Evolutionary conservation across 1,140 invertebrate species (phyloP).

Genomic region (Sweltsa coloradensis): DNA sequence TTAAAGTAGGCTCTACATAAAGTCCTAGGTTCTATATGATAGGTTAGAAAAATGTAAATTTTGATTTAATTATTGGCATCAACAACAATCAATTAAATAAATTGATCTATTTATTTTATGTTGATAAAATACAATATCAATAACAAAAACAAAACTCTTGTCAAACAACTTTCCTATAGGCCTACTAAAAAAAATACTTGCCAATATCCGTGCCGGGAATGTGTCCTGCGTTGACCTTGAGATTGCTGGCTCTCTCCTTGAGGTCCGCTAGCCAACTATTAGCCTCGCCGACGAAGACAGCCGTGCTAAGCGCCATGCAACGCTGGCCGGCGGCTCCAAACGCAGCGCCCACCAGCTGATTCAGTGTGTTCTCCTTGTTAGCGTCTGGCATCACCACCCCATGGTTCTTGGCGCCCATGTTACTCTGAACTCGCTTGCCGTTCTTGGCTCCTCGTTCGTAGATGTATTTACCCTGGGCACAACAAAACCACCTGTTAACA

Average conservation of each 20-base stretch:
- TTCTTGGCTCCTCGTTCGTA: slow-evolving; percentile 79
- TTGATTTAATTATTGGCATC: too few relatives aligned
- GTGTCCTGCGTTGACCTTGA: slow-evolving; percentile 89
- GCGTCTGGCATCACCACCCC: slow-evolving; percentile 94
- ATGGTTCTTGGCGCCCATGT: slow-evolving; percentile 99
- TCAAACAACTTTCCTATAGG: too few relatives aligned
- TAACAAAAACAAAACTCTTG: too few relatives aligned
- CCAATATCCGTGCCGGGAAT: slow-evolving; percentile 86
- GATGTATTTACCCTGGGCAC: slow-evolving; percentile 92
- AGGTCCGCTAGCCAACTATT: slow-evolving; percentile 91
- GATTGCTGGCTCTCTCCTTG: slow-evolving; percentile 68
- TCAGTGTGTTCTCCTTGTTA: slow-evolving; percentile 92
- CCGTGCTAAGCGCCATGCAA: slow-evolving; percentile 97
- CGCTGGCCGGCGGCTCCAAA: slow-evolving; percentile 91
- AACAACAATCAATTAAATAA: too few relatives aligned
- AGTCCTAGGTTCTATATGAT: too few relatives aligned
- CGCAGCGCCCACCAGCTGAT: slow-evolving; percentile 87
- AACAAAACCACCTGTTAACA: too few relatives aligned
- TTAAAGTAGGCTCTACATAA: too few relatives aligned
- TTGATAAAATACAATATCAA: too few relatives aligned
- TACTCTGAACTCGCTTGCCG: slow-evolving; percentile 95
- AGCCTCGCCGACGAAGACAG: slow-evolving; percentile 91
- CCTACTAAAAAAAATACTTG: too few relatives aligned
- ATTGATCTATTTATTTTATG: too few relatives aligned
- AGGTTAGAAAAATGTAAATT: too few relatives aligned